A percentile compares a stretch with the other conserved stretches of the same genome.
Conservation (phyloP, 1,140 invertebrate species). For the Rhopalosiphum maidis region DNA sequence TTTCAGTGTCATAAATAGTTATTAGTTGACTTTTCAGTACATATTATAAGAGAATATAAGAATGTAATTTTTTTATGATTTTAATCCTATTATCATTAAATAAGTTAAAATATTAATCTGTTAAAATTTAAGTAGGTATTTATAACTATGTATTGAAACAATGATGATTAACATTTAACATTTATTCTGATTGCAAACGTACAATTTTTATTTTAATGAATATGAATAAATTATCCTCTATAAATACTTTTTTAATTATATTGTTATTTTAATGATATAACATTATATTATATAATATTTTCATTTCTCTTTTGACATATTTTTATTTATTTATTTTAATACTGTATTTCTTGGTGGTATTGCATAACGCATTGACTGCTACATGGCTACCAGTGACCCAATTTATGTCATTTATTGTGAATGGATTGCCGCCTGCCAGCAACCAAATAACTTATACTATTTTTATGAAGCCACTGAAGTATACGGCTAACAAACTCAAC, state of each 20-base stretch:
- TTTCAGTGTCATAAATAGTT: not conserved
- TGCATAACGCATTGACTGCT: not conserved
- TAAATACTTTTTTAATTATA: too few relatives aligned
- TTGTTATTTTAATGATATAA: not conserved
- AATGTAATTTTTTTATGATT: not conserved
- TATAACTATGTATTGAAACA: not conserved
- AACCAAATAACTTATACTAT: too few relatives aligned
- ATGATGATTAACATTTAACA: not conserved
- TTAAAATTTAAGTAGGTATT: not conserved
- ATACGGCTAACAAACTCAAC: too few relatives aligned
- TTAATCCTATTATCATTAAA: not conserved
- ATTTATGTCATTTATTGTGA: too few relatives aligned
- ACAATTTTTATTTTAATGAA: not conserved
- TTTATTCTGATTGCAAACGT: not conserved
- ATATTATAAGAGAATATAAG: not conserved
- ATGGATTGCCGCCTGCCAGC: too few relatives aligned
- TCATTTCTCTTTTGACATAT: not conserved
- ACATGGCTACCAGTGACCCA: too few relatives aligned
- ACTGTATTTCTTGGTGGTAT: not conserved
- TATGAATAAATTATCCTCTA: not conserved
- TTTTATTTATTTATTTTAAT: not conserved
- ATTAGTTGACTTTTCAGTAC: not conserved
- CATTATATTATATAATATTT: not conserved
- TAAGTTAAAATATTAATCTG: not conserved
- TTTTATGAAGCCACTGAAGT: too few relatives aligned